A percentile compares a stretch with the other conserved stretches of the same genome.
Conservation (phyloP, 2,888 invertebrate species). For the Euspilapteryx auroguttella region DNA sequence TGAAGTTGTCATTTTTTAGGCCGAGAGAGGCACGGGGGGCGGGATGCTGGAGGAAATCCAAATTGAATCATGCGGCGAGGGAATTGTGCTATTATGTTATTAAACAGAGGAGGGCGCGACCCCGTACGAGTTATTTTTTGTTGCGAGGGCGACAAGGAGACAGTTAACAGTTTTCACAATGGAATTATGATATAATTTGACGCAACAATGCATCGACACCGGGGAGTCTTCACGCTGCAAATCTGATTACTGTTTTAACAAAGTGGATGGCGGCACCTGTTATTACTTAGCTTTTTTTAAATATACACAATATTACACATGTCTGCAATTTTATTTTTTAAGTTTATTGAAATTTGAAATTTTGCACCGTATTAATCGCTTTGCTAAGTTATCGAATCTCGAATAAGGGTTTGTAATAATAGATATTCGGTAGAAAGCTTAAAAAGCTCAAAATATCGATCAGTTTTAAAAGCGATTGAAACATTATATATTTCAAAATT, state of each 20-base stretch:
- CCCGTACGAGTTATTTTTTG: constrained; percentile 49
- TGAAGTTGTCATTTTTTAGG: constrained; percentile 63
- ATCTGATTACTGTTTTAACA: constrained; percentile 12
- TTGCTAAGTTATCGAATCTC: too few relatives aligned
- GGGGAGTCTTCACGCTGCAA: constrained; percentile 13
- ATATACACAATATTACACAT: too few relatives aligned
- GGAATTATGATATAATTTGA: constrained; percentile 61
- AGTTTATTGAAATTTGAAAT: too few relatives aligned
- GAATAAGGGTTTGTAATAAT: too few relatives aligned
- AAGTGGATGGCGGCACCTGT: constrained; percentile 4
- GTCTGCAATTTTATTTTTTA: too few relatives aligned
- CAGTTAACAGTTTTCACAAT: constrained; percentile 61
- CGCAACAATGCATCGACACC: constrained; percentile 28
- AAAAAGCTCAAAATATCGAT: too few relatives aligned
- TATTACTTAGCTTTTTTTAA: background rate
- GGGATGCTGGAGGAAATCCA: constrained; percentile 64
- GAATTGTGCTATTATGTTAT: constrained; percentile 72
- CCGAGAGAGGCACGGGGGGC: constrained; percentile 21
- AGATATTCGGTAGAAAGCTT: too few relatives aligned
- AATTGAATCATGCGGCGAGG: constrained; percentile 69
- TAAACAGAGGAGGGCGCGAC: constrained; percentile 64
- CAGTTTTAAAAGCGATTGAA: too few relatives aligned
- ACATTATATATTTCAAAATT: too few relatives aligned
- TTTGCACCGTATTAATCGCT: too few relatives aligned
- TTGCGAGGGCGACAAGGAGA: constrained; percentile 46